These are phyloP conservation scores for Hipparchia sbordonii DNA, from an alignment of 2,888 invertebrate genomes.

Conservation along the genomic window DNA sequence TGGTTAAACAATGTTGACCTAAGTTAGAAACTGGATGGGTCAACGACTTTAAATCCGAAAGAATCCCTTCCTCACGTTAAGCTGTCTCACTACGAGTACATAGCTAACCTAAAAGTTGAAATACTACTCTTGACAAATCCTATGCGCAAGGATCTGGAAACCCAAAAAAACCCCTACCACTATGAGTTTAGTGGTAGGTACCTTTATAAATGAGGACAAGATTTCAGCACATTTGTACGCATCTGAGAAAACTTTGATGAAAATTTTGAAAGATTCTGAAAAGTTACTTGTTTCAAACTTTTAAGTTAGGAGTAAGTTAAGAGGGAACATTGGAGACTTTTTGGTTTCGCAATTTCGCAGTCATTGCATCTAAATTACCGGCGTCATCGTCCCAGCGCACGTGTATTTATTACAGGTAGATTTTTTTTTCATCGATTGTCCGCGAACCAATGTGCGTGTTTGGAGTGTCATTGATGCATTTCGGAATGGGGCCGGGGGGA, in stretches of 20 bases:
- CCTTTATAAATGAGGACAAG: too few relatives aligned
- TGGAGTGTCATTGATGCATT: slow-evolving; percentile 82
- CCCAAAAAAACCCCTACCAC: too few relatives aligned
- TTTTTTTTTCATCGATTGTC: slow-evolving; percentile 50
- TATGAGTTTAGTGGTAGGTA: too few relatives aligned
- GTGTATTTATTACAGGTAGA: slow-evolving; percentile 40
- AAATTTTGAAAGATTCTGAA: background rate
- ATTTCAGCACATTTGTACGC: background rate
- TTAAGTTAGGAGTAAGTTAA: background rate
- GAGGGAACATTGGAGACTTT: background rate
- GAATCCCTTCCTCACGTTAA: too few relatives aligned
- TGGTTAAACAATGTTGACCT: too few relatives aligned
- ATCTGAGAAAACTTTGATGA: background rate
- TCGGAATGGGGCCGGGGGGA: slow-evolving; percentile 73
- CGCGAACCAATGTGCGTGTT: slow-evolving; percentile 74
- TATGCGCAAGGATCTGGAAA: too few relatives aligned
- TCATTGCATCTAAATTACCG: slow-evolving; percentile 24
- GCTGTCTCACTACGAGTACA: too few relatives aligned
- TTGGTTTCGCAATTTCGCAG: slow-evolving; percentile 3
- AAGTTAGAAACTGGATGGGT: too few relatives aligned
- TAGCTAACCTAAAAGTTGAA: too few relatives aligned
- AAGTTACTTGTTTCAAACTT: background rate
- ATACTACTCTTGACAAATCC: too few relatives aligned
- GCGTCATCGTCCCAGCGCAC: slow-evolving; percentile 33
- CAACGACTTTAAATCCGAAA: too few relatives aligned